phyloP scores from a whole-genome alignment of 2,888 invertebrate genomes.

The Campoplex nolae region DNA sequence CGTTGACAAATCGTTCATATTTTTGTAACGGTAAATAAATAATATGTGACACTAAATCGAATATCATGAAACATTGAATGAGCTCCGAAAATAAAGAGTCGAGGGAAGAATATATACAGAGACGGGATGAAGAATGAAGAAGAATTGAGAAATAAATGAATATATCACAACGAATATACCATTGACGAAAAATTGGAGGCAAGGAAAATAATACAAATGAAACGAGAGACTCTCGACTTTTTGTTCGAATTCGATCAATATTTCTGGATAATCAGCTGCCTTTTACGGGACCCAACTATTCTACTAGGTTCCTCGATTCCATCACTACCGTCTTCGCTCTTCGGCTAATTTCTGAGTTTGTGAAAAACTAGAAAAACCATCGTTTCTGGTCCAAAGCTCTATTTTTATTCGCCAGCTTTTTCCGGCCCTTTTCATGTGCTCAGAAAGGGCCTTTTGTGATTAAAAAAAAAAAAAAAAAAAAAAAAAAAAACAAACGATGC shows the following conservation, averaged over 20 bases:
- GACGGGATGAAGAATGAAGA: neutral
- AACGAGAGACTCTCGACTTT: no score
- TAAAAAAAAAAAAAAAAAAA: neutral
- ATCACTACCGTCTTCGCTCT: no score
- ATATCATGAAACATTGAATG: neutral
- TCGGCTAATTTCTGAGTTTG: neutral
- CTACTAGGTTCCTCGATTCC: no score
- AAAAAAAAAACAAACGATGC: constrained; percentile 17
- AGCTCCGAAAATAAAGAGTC: neutral
- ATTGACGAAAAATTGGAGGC: no score
- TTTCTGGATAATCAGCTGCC: no score
- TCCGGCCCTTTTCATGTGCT: constrained; percentile 17
- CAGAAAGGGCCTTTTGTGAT: constrained; percentile 12
- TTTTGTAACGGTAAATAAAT: constrained; percentile 32
- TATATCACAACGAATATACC: neutral
- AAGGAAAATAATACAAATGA: no score
- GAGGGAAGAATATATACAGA: no score
- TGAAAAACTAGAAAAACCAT: neutral
- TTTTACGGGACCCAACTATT: no score
- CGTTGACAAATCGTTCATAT: constrained; percentile 50
- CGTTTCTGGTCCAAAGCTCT: neutral
- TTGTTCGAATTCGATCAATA: no score
- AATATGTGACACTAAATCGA: neutral
- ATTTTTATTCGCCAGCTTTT: constrained; percentile 6
- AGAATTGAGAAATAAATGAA: neutral